Evolutionary conservation across 2,888 invertebrate species (phyloP).

Genomic region (Chesias legatella): DNA sequence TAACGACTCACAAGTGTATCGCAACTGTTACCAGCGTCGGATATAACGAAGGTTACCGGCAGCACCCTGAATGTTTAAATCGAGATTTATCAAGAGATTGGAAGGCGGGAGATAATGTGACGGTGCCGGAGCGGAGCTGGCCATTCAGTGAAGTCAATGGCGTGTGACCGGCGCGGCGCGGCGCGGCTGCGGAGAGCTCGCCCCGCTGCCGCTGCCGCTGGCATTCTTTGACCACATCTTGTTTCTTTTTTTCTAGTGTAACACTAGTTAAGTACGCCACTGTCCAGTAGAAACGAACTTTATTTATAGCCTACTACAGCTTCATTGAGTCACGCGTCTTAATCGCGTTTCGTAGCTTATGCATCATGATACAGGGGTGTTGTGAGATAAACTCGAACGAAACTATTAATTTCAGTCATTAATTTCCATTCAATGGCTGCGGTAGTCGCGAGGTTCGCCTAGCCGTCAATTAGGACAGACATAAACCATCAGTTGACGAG

Average conservation of each 20-base stretch:
- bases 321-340: constrained; percentile 23
- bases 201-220: constrained; percentile 54
- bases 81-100: constrained; percentile 53
- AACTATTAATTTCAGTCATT: constrained; percentile 33
- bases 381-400: background rate
- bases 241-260: constrained; percentile 43
- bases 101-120: constrained; percentile 57
- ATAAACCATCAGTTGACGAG: constrained; percentile 67
- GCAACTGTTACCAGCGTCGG: constrained; percentile 23
- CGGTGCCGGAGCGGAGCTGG: constrained; percentile 50
- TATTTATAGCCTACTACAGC: constrained; percentile 23
- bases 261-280: constrained; percentile 35
- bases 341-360: constrained; percentile 6
- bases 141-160: constrained; percentile 76
- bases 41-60: constrained; percentile 45
- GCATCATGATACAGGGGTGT: background rate
- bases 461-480: constrained; percentile 64
- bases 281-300: constrained; percentile 30
- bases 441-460: constrained; percentile 56
- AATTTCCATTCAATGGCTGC: constrained; percentile 54
- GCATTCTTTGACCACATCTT: constrained; percentile 68
- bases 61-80: constrained; percentile 49
- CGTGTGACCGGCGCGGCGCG: constrained; percentile 66
- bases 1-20: constrained; percentile 20
- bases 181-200: constrained; percentile 65